Conservation (phyloP, 2,113 vertebrate species). For the Corythornis madagascariensis region DNA sequence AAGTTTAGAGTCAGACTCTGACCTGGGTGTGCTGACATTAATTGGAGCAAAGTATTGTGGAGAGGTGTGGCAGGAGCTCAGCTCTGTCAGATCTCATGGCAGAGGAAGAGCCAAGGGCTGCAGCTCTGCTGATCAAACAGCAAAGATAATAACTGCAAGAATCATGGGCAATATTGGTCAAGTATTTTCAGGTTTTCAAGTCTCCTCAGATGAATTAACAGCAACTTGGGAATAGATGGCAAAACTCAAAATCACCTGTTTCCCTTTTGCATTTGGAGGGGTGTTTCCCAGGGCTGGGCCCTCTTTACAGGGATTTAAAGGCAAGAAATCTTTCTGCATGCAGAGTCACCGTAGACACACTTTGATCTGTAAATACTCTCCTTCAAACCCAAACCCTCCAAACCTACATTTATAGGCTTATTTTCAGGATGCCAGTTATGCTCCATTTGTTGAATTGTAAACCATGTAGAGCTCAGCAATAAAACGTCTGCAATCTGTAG, state of each 20-base stretch:
- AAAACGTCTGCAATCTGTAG: constrained; percentile 82
- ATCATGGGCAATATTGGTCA: not conserved
- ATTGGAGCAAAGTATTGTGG: not conserved
- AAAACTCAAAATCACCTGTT: not conserved
- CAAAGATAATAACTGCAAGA: not conserved
- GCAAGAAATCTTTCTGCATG: not conserved
- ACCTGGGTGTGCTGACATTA: not conserved
- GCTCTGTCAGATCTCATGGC: not conserved
- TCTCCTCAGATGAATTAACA: not conserved
- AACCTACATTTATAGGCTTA: constrained; percentile 51
- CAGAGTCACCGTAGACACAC: not conserved
- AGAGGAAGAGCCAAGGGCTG: not conserved
- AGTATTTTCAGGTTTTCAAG: not conserved
- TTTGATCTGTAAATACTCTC: constrained; percentile 70
- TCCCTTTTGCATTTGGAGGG: not conserved
- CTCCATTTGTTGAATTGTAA: constrained; percentile 81
- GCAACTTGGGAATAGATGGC: not conserved
- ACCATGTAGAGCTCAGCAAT: constrained; percentile 80
- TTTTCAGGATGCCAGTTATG: constrained; percentile 78
- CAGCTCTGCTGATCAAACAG: not conserved
- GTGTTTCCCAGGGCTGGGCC: not conserved
- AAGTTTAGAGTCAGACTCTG: not conserved
- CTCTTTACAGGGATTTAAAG: not conserved
- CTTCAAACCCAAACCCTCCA: not conserved
- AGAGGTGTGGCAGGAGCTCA: not conserved